Evolutionary conservation across 2,797 vertebrate species (phyloP).

Genomic region (Xiphorhynchus erythropygius): DNA sequence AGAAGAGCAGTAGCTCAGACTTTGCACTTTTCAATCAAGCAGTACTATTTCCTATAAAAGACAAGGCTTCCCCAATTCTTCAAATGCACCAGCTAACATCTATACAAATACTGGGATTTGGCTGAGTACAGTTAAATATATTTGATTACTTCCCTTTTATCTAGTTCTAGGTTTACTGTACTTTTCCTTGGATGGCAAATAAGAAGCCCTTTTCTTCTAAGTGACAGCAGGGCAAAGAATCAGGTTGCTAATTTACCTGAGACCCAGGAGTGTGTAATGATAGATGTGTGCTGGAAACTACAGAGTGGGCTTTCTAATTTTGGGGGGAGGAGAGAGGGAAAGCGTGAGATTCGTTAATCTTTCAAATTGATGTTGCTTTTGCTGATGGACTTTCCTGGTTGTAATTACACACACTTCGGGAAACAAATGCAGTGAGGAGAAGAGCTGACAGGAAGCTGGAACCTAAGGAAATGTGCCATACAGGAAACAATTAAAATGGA

Average conservation of each 20-base stretch:
- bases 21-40: background rate
- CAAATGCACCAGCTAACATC: background rate
- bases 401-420: conserved; percentile 39
- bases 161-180: conserved; percentile 64
- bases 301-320: conserved; percentile 53
- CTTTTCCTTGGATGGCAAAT: conserved; percentile 68
- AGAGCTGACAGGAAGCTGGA: background rate
- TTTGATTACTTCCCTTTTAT: conserved; percentile 66
- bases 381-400: conserved; percentile 19
- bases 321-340: conserved; percentile 4
- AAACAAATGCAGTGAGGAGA: background rate
- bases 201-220: conserved; percentile 74
- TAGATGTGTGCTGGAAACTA: conserved; percentile 60
- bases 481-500: background rate
- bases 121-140: conserved; percentile 53
- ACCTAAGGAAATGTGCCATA: background rate
- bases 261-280: conserved; percentile 56
- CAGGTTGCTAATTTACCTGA: conserved; percentile 75
- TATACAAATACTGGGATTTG: conserved; percentile 53
- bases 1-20: background rate
- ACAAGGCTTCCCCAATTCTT: background rate
- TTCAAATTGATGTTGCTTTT: conserved; percentile 14
- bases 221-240: conserved; percentile 66
- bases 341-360: conserved; percentile 55
- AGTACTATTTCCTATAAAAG: background rate